Percentiles rank a stretch among this genome's conserved stretches.
Evolutionary conservation across 2,797 vertebrate genomes (phyloP).

Genomic region (Lacerta viridis): DNA sequence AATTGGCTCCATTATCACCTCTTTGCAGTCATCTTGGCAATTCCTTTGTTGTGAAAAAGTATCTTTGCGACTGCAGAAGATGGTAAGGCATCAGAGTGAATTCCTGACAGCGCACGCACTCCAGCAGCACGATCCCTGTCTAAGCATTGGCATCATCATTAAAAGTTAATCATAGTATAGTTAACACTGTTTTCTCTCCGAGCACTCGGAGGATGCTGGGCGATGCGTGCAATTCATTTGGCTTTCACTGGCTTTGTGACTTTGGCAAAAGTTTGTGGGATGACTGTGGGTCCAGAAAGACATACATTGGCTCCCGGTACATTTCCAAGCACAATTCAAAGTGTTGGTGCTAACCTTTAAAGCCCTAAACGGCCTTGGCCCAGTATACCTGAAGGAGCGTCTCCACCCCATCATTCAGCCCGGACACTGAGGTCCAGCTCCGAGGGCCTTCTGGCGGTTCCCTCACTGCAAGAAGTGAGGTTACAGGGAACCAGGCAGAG

Average conservation of each 20-base stretch:
- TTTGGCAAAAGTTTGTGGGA: not conserved
- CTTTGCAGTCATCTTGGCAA: not conserved
- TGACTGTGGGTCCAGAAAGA: not conserved
- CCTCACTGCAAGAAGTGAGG: too few species aligned
- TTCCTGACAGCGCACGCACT: not conserved
- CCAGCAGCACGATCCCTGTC: not conserved
- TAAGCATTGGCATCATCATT: not conserved
- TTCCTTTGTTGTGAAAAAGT: not conserved
- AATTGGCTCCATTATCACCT: slow-evolving; percentile 24
- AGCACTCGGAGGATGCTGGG: too few species aligned
- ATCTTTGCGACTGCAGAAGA: not conserved
- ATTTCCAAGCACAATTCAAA: too few species aligned
- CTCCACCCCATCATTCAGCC: too few species aligned
- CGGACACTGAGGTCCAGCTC: too few species aligned
- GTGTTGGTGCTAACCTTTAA: too few species aligned
- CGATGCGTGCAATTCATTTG: not conserved
- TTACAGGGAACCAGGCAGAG: too few species aligned
- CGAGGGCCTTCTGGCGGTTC: too few species aligned
- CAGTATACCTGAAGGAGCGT: too few species aligned
- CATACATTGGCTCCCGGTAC: too few species aligned
- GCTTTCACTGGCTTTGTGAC: not conserved
- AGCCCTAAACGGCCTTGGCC: too few species aligned
- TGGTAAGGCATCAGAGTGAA: slow-evolving; percentile 1
- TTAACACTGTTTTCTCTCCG: not conserved
- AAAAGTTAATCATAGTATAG: slow-evolving; percentile 13